A percentile compares a stretch with the other conserved stretches of the same genome.
phyloP scores from a whole-genome alignment of 1,140 invertebrate species.

The Drosophila subobscura region DNA sequence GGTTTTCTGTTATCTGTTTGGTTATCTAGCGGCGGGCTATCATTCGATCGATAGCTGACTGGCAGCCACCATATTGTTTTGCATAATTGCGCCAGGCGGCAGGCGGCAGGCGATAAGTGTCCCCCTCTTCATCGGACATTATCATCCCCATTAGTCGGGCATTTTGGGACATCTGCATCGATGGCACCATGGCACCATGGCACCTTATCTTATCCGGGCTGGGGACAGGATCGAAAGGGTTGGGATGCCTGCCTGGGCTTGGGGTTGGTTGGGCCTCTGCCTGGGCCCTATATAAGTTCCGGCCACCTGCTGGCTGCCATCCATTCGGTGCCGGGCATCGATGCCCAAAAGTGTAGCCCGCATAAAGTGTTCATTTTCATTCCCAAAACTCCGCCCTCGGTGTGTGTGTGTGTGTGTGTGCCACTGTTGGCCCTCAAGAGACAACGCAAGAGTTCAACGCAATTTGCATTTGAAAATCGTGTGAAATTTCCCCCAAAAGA shows the following conservation, averaged over 20 bases:
- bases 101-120: slow-evolving; percentile 36
- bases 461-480: slow-evolving; percentile 75
- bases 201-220: slow-evolving; percentile 67
- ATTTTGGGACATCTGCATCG: slow-evolving; percentile 56
- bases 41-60: slow-evolving; percentile 62
- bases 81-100: slow-evolving; percentile 62
- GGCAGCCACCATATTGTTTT: slow-evolving; percentile 73
- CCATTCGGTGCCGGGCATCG: slow-evolving; percentile 66
- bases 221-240: slow-evolving; percentile 60
- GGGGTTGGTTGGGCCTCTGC: neutral
- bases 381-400: neutral
- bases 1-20: slow-evolving; percentile 12
- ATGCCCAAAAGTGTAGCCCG: slow-evolving; percentile 39
- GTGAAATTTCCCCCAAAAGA: slow-evolving; percentile 61
- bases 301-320: slow-evolving; percentile 68
- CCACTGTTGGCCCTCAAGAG: slow-evolving; percentile 31
- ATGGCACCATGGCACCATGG: slow-evolving; percentile 19
- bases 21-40: slow-evolving; percentile 30
- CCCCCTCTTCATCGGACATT: slow-evolving; percentile 22
- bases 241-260: slow-evolving; percentile 6
- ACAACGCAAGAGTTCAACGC: slow-evolving; percentile 18
- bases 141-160: slow-evolving; percentile 67
- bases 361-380: slow-evolving; percentile 69
- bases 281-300: slow-evolving; percentile 59
- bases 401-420: slow-evolving; percentile 9